Conservation (phyloP, 2,113 vertebrate genomes). For the Heteronetta atricapilla region DNA sequence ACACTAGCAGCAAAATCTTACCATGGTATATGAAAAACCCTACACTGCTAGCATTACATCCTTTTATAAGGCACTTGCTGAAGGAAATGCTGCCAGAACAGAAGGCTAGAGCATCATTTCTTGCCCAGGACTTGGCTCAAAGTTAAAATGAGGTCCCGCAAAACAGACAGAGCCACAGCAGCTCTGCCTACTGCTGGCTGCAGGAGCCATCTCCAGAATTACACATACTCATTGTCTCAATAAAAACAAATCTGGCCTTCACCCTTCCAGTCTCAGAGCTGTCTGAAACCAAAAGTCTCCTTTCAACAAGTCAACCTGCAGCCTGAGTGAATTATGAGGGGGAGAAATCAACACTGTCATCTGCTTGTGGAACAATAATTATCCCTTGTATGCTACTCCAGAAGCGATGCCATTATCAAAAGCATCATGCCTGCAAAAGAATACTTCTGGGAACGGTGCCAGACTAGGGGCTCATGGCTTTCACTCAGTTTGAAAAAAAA, state of each 20-base stretch:
- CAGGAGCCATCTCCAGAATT: neutral
- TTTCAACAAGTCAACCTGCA: neutral
- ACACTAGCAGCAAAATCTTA: neutral
- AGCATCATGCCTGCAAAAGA: conserved; percentile 40
- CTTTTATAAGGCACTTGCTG: neutral
- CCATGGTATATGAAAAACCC: neutral
- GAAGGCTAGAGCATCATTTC: neutral
- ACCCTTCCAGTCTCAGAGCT: neutral
- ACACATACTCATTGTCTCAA: neutral
- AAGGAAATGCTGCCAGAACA: neutral
- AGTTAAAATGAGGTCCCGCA: neutral
- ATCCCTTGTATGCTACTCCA: neutral
- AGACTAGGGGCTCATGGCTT: neutral
- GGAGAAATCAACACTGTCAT: conserved; percentile 26
- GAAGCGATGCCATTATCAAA: neutral
- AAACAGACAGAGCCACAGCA: neutral
- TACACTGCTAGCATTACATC: accelerated
- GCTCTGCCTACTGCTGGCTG: neutral
- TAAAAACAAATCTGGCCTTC: neutral
- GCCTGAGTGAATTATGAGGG: neutral
- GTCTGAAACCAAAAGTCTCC: neutral
- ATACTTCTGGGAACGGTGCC: conserved; percentile 43
- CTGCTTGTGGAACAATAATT: conserved; percentile 42
- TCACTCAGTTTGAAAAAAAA: neutral
- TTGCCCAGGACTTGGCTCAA: neutral